Evolutionary conservation across 2,113 vertebrate genomes (phyloP).

Genomic region (Mustela lutreola): DNA sequence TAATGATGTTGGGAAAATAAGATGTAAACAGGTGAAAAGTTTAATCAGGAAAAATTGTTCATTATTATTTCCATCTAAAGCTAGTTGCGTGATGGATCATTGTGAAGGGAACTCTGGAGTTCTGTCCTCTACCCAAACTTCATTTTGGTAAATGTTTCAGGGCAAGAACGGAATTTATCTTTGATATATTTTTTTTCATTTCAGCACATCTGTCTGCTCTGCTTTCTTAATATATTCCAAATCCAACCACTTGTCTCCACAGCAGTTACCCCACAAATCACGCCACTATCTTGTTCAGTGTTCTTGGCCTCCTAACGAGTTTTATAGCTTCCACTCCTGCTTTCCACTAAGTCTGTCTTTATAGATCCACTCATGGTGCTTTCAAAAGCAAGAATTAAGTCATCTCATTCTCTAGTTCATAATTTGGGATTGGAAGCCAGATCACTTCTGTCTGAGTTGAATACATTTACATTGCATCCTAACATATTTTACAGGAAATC

Average conservation of each 20-base stretch:
- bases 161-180: background rate
- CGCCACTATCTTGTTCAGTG: background rate
- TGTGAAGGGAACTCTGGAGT: background rate
- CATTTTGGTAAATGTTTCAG: background rate
- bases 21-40: background rate
- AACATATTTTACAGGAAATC: slow-evolving; percentile 7
- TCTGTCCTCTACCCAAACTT: background rate
- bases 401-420: background rate
- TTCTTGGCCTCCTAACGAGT: background rate
- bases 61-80: background rate
- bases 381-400: background rate
- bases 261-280: background rate
- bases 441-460: background rate
- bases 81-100: background rate
- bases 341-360: background rate
- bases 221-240: background rate
- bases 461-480: background rate
- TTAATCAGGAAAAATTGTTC: background rate
- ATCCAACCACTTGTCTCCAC: background rate
- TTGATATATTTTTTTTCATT: slow-evolving; percentile 13
- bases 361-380: background rate
- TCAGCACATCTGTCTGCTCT: background rate
- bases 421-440: background rate
- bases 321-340: background rate
- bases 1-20: background rate